Conservation (phyloP, 2,113 vertebrate species). For the Sceloporus undulatus region DNA sequence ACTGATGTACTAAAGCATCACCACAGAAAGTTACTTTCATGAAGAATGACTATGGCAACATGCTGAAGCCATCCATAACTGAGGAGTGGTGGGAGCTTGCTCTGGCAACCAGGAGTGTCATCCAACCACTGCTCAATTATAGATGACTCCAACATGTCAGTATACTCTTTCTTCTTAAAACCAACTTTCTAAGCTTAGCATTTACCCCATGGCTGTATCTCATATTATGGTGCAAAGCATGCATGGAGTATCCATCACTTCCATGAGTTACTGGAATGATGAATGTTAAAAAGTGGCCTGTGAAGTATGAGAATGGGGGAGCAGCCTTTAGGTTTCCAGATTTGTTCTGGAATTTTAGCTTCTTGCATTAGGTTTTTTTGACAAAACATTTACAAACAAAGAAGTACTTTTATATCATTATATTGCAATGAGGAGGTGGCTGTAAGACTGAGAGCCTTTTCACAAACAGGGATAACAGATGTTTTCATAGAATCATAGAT, state of each 20-base stretch:
- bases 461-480: neutral
- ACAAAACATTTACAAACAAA: neutral
- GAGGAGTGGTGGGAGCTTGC: neutral
- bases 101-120: neutral
- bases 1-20: neutral
- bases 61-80: neutral
- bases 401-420: neutral
- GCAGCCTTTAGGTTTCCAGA: neutral
- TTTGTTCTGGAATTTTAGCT: neutral
- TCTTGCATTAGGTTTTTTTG: neutral
- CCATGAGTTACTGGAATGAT: neutral
- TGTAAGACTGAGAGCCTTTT: neutral
- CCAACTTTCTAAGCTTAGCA: neutral
- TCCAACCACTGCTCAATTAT: neutral
- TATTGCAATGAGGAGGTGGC: neutral
- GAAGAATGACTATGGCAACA: neutral
- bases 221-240: neutral
- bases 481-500: too few relatives aligned
- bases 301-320: neutral
- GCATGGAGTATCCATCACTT: too few relatives aligned
- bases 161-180: neutral
- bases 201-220: neutral
- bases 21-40: neutral
- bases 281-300: neutral
- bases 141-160: neutral